Conservation (phyloP, 2,888 invertebrate species). For the Parthenolecanium corni region DNA sequence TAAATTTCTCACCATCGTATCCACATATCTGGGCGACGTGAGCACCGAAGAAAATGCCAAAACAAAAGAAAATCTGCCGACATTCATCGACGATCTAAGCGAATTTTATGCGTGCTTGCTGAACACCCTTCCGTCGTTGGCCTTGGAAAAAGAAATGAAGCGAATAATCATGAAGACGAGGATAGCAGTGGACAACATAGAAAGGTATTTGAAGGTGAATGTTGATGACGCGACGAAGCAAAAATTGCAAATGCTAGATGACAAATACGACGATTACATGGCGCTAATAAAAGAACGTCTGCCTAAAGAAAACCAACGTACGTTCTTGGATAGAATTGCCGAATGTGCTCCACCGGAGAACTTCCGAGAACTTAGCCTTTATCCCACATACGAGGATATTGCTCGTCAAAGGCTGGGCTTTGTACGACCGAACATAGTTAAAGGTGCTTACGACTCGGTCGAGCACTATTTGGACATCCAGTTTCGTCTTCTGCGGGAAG, state of each 20-base stretch:
- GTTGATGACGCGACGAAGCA: conserved; percentile 23
- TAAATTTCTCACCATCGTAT: conserved; percentile 17
- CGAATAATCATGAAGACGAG: conserved; percentile 35
- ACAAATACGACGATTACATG: conserved; percentile 27
- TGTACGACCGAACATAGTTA: conserved; percentile 47
- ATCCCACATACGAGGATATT: conserved; percentile 43
- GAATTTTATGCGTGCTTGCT: conserved; percentile 38
- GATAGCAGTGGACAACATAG: conserved; percentile 33
- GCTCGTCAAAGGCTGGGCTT: conserved; percentile 39
- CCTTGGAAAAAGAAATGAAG: conserved; percentile 35
- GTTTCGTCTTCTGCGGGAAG: conserved; percentile 64
- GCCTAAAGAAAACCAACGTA: conserved; percentile 35
- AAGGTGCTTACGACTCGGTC: conserved; percentile 51
- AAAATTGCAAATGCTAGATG: conserved; percentile 23
- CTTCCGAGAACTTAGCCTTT: conserved; percentile 45
- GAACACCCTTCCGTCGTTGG: conserved; percentile 36
- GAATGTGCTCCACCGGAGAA: conserved; percentile 39
- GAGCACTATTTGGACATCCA: conserved; percentile 70
- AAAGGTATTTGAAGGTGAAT: conserved; percentile 29
- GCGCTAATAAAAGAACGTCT: conserved; percentile 26
- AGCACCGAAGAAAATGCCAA: conserved; percentile 30
- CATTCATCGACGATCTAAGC: conserved; percentile 35
- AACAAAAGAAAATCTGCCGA: conserved; percentile 33
- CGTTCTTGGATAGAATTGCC: conserved; percentile 37
- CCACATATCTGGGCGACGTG: conserved; percentile 30